Conservation (phyloP, 2,797 vertebrate genomes). For the Chloroceryle inda region DNA sequence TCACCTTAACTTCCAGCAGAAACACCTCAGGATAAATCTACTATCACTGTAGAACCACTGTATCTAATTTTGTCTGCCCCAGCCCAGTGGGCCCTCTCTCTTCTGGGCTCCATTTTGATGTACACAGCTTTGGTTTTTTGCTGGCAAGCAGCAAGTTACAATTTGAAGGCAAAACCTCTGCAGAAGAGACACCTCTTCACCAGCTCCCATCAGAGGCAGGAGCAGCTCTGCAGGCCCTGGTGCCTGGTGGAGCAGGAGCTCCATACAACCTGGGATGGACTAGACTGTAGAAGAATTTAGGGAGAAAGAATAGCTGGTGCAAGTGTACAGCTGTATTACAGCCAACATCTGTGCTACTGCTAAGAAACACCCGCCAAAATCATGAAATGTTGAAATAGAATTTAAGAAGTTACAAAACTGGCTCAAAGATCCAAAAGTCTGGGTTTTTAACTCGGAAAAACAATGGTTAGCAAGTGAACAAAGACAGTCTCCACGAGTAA, state of each 20-base stretch:
- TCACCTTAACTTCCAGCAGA: background rate
- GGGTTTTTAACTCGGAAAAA: rapidly evolving
- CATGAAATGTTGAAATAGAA: background rate
- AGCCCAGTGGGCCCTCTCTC: background rate
- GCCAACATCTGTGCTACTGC: background rate
- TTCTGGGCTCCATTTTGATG: rapidly evolving
- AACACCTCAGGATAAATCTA: background rate
- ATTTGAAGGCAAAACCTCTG: background rate
- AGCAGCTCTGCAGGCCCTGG: background rate
- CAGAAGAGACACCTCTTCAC: background rate
- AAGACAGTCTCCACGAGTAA: background rate
- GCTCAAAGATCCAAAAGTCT: rapidly evolving
- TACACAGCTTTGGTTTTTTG: rapidly evolving
- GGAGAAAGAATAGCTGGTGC: background rate
- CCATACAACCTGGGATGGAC: rapidly evolving
- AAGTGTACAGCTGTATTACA: rapidly evolving
- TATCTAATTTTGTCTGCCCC: rapidly evolving
- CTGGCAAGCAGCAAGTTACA: background rate
- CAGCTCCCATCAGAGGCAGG: background rate
- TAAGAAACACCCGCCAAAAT: rapidly evolving
- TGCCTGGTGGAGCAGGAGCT: background rate
- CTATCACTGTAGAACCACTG: background rate
- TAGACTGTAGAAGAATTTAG: background rate
- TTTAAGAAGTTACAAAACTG: background rate
- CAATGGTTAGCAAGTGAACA: rapidly evolving